Base-by-base conservation (phyloP, 2,888 invertebrate species). In the Brenthis hecate region DNA sequence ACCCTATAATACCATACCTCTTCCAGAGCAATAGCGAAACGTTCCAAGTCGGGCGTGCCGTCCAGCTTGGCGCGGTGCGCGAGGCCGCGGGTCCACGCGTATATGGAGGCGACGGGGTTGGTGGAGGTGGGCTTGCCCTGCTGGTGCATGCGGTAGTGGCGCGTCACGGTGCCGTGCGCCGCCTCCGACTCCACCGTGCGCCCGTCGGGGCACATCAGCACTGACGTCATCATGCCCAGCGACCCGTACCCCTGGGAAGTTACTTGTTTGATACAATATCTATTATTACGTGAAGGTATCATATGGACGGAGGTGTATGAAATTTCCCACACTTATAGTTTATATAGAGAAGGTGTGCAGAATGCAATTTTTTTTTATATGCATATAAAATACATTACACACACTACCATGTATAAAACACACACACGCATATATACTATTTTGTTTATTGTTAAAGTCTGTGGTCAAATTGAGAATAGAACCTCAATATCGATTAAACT, bases 121-220 rank as follows among this genome's bases (percentile, higher is more conserved):
- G 98, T 98, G 73, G 97, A 97, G 2, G 98, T 98, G 64, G 95
- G 94, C 80, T 96, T 94, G 67, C 98, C 98, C 91, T 97, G 95
- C 88, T 97, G 97, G 85, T 97, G 97, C 94, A 95, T 94, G 80
- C 97, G 95, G 92, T 96, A 98, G 93, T 98, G 97, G 66, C 97
- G 94, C 11, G 97, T 98, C 69, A 98, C 98, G 6, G 98, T 98
- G 73, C 98, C 98, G 88, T 98, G 98, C 57, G 98, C 98, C 51
- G 98, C 98, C 88, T 98, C 98, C 0, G 98, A 95, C 91, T 98
- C 98, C 71, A 98, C 95, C 0, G 98, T 98, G 85, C 96, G 96
- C 2, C 94, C 94, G 81, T 94, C 98, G 0, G 98, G 98, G 83
- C 98, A 98, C 92, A 98, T 94, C 69, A 98, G 93, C 43, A 98